Percentiles rank a stretch among this genome's conserved stretches.
phyloP scores from a whole-genome alignment of 2,888 invertebrate species.

The Netelia melanura region DNA sequence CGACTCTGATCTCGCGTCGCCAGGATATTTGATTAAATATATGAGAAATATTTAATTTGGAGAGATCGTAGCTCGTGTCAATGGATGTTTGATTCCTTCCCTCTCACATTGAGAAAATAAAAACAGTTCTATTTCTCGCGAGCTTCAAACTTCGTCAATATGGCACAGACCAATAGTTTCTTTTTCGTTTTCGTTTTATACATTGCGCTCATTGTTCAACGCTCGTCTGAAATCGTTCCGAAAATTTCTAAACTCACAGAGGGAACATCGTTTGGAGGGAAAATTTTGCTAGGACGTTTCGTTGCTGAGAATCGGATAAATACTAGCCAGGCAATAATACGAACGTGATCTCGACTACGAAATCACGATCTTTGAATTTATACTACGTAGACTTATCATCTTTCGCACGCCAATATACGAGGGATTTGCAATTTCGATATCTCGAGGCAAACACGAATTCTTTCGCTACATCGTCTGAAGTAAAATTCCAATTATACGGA shows the following conservation, averaged over 20 bases:
- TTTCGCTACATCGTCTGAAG: background rate
- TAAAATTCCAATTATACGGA: background rate
- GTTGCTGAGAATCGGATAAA: constrained; percentile 54
- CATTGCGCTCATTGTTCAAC: constrained; percentile 30
- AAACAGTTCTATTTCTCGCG: constrained; percentile 42
- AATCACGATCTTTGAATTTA: constrained; percentile 15
- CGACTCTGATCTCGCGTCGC: constrained; percentile 24
- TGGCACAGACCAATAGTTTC: constrained; percentile 47
- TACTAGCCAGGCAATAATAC: constrained; percentile 52
- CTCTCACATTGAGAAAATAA: background rate
- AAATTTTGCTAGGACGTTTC: constrained; percentile 53
- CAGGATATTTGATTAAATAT: constrained; percentile 19
- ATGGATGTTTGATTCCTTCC: constrained; percentile 8
- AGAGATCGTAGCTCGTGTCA: constrained; percentile 37
- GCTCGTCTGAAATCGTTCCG: constrained; percentile 33
- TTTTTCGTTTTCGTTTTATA: constrained; percentile 20
- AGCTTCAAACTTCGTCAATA: constrained; percentile 46
- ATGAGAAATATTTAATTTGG: constrained; percentile 36
- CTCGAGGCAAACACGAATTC: background rate
- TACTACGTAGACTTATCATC: background rate
- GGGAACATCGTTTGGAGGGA: constrained; percentile 31
- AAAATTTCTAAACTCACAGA: constrained; percentile 5
- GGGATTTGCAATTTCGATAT: constrained; percentile 7
- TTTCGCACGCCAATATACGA: background rate
- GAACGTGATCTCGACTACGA: constrained; percentile 17